These are phyloP conservation scores for Delphinapterus leucas DNA, from an alignment of 2,113 vertebrate species.

Conservation along the genomic window DNA sequence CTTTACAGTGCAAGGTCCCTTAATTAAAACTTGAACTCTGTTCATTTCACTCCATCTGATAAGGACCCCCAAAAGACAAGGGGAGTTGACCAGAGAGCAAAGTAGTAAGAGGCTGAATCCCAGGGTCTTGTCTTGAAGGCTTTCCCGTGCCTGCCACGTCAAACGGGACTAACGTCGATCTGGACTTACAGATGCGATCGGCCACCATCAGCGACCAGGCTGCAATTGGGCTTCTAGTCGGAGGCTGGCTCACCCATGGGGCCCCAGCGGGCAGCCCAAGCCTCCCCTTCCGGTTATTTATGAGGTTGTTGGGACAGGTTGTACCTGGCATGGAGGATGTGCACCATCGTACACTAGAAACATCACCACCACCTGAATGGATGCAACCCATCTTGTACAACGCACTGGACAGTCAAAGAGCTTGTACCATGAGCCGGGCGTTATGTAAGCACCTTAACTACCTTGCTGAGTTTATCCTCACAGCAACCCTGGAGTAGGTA, in stretches of 20 bases:
- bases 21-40: background rate
- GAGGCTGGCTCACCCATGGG: fast-evolving
- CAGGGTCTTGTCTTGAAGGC: background rate
- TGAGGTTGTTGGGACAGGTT: background rate
- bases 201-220: background rate
- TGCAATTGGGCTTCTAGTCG: fast-evolving
- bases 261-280: background rate
- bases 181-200: fast-evolving
- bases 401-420: too few species aligned
- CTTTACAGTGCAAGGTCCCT: background rate
- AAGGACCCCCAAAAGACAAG: background rate
- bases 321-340: fast-evolving
- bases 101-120: too few species aligned
- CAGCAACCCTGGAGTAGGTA: fast-evolving
- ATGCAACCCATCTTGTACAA: fast-evolving
- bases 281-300: fast-evolving
- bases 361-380: fast-evolving
- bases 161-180: fast-evolving
- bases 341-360: fast-evolving
- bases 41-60: background rate
- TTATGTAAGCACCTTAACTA: fast-evolving
- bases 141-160: fast-evolving
- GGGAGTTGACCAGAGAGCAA: too few species aligned
- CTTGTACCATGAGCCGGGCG: fast-evolving
- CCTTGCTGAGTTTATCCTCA: background rate